Evolutionary conservation across 1,140 invertebrate genomes (phyloP), one percentile per base, ranked within the genome.

Genomic region (Bombus affinis): DNA sequence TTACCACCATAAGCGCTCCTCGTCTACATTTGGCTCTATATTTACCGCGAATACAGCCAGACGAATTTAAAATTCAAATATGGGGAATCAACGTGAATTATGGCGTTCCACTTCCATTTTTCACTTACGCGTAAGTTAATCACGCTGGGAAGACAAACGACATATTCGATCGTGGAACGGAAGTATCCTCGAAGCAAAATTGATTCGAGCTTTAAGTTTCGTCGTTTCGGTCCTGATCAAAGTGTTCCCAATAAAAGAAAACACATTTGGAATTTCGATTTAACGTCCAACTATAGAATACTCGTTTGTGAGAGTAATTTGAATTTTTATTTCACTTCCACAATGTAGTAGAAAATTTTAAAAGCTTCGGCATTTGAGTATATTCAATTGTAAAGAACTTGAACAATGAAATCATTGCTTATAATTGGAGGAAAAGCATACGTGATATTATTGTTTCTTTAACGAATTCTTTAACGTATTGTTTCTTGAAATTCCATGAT

Each of bases 21-120:
- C 35, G 74, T 70, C 73, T 75, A 35, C 18, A 32, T 74, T 47
- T 35, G 37, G 42, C 70, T 68, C 32, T 47, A 42, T 79, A 80
- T 85, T 85, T 85, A 85, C 80, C 53, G 57, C 68, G 22, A 47
- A 47, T 73, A 32, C 42, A 39, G 8, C 22, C 32, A 9, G 42
- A 18, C 44, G 81, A 47, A 85, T 85, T 53, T 85, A 62, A 80
- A 85, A 85, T 85, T 85, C 83, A 85, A 85, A 85, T 85, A 25
- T 8, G 57, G n/a, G 44, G 44, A 80, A 85, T 72, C 83, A 62
- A 10, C 42, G 53, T 80, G 83, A 80, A 68, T 72, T 73, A 80
- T 42, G 28, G 32, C 5, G 35, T 25, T 18, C 68, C 25, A 80
- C 71, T 80, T 85, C 70, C 83, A 85, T 80, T 80, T 80, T 85